Evolutionary conservation across 2,113 vertebrate genomes (phyloP), one percentile per base, ranked within the genome.

Genomic region (Trematocara marginatum): DNA sequence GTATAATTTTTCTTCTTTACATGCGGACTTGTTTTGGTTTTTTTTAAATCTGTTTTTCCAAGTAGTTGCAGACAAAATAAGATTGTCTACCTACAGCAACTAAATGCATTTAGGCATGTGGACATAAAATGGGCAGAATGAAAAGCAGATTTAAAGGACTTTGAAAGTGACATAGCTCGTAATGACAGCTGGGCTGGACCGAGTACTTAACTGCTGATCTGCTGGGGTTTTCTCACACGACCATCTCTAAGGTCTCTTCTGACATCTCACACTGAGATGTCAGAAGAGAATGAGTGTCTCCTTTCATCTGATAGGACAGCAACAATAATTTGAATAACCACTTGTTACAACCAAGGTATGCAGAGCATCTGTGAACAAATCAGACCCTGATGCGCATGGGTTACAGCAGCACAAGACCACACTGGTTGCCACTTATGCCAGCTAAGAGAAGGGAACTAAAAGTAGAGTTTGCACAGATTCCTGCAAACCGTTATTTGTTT

Each of bases 361-460:
- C 20, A 69, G 64, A 69, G 64, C 64, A 69, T 26, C 38, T 42
- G 11, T 69, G 38, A 69, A 69, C 38, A 69, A 38, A 38, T 64
- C 59, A 20, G 4, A 69, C 38, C 20, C 26, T 45, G 66, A 26
- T 26, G 38, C 66, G 26, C 38, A 71, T 71, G 12, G 20, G 2
- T 26, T 71, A 16, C 38, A 71, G 38, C 66, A 71, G 66, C 38
- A 71, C 0, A 42, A 20, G 35, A 42, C 20, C 59, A 64, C 7
- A 0, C 11, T 26, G 20, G 20, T 0, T 16, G 7, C 20, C 66
- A 45, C 38, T 16, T 16, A 3, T 71, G 5, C 20, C 13, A 71
- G 40, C 2, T 26, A 71, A 45, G 40, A 71, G 40, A 12, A 71
- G 66, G 5, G 0, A 29, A 71, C 8, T 26, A 15, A 45, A 15